Percentiles rank a stretch among this genome's conserved stretches.
phyloP scores from a whole-genome alignment of 2,797 vertebrate genomes.

The Buceros bicornis region DNA sequence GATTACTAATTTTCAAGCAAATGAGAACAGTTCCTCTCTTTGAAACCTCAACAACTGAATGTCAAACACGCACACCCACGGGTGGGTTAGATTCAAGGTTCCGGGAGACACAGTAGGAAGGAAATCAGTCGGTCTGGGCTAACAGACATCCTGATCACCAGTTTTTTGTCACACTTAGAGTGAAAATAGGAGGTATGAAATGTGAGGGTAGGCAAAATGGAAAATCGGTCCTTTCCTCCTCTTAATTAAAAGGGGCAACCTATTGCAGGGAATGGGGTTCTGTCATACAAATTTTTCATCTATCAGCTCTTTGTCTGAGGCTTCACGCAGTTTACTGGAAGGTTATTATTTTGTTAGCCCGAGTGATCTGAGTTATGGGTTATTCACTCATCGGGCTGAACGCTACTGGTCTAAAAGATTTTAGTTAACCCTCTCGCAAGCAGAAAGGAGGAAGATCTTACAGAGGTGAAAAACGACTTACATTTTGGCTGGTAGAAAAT shows the following conservation, averaged over 20 bases:
- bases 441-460: neutral
- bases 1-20: neutral
- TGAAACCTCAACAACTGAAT: neutral
- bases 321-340: neutral
- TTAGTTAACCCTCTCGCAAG: neutral
- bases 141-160: conserved; percentile 25
- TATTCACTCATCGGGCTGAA: neutral
- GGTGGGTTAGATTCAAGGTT: neutral
- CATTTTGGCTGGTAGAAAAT: neutral
- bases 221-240: neutral
- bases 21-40: neutral
- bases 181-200: neutral
- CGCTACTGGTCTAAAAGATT: neutral
- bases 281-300: neutral
- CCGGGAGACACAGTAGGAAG: conserved; percentile 40
- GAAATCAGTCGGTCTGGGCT: neutral
- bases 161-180: neutral
- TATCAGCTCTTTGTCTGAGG: neutral
- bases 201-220: neutral
- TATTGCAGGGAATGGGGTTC: neutral
- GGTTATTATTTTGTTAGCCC: neutral
- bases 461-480: neutral
- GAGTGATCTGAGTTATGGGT: neutral
- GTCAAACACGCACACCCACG: neutral
- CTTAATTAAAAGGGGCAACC: neutral